Base-by-base conservation (phyloP, 2,888 invertebrate species). In the Apodemia mormo region DNA sequence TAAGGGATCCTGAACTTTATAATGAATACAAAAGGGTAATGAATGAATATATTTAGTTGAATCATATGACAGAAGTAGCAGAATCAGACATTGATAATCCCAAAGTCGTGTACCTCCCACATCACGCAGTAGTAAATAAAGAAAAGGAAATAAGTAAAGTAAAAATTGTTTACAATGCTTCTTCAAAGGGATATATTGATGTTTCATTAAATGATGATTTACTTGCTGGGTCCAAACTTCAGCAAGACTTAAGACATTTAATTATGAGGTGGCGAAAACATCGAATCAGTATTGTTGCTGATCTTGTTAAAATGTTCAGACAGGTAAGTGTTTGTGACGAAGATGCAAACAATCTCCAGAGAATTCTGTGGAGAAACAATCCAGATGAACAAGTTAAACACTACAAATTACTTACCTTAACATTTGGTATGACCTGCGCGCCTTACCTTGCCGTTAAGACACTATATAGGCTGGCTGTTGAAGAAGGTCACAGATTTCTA, bases 341-440 rank as follows among this genome's bases (percentile, higher is more conserved):
- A 29, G 30, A 45, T 29, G 33, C 66, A 8, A 30, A 66, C 5
- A 45, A 45, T 12, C 12, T 66, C 22, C 52, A 66, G 14, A 12
- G 66, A 66, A 66, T 66, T 30, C 29, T 52, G 9, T 66, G 66
- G 66, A 49, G 49, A 5, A 33, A 6, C 2, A 12, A 29, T n/a
- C 56, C 56, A 7, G 22, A 66, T 30, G 52, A 45, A 22, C 29
- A 4, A 9, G 10, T 66, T 49, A 22, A 66, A 33, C 49, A 66
- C 6, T 66, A 45, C 12, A 29, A 29, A 6, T 29, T 66, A 29
- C 94, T 94, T 2, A 95, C 94, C 80, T 95, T 95, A 79, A 95
- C 95, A 2, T 72, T 71, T 56, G 71, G 74, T 68, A 75, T 70
- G 14, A 68, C 77, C 2, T 73, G 70, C 9, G 76, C 76, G 0